Evolutionary conservation across 2,113 vertebrate species (phyloP), one percentile per base, ranked within the genome.

Genomic region (Emberiza fucata): DNA sequence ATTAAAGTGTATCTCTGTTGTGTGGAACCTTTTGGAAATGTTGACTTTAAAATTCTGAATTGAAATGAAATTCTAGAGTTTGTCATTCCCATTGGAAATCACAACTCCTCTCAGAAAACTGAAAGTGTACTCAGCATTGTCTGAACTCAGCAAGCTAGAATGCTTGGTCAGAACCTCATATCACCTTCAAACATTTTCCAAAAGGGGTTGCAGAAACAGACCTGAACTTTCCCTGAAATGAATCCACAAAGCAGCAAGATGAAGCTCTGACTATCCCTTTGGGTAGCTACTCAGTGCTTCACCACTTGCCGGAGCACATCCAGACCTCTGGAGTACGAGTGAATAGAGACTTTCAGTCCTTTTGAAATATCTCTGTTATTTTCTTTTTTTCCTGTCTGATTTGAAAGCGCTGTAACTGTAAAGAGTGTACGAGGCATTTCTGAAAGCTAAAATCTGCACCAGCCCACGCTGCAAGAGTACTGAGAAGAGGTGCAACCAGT

Each of bases 111-210:
- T 63, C 61, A 81, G 45, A 86, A 93, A 86, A 59, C 21, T 29
- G 16, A 63, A 86, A 51, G 50, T 13, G 5, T 70, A n/a, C 40
- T 78, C 25, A 56, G 12, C 29, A 25, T 53, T 73, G 14, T 44
- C 56, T 4, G 42, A 21, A 51, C 22, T 90, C 14, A 44, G 40
- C 14, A 12, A 40, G 45, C 69, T 69, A 31, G 28, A 45, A 7
- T 0, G 0, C n/a, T 33, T 20, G 64, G 13, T 47, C 2, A 2
- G 14, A 70, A 11, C 4, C 3, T 22, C 47, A 11, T 31, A 47
- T 28, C 51, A 24, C 40, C 65, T 48, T 27, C 82, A 81, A 68
- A 19, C 12, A 33, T 70, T 84, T 81, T 54, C 37, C 56, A 71
- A 17, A 44, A 35, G 23, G 21, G 31, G 7, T 13, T 87, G 81